Evolutionary conservation across 2,113 vertebrate genomes (phyloP).

Genomic region (Monarcha castaneiventris): DNA sequence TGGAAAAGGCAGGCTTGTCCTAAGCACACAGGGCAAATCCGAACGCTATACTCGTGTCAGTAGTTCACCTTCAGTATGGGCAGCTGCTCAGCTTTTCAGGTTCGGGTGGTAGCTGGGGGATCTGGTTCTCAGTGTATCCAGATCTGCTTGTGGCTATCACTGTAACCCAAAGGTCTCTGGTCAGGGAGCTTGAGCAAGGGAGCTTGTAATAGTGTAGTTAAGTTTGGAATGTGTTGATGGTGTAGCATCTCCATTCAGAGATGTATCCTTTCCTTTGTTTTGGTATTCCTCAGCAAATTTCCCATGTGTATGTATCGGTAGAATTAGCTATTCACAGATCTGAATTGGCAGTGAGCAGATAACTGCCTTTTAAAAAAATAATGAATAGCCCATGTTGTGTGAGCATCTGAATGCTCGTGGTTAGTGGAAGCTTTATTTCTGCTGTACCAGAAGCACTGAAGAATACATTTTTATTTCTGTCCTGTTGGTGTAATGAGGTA

Average conservation of each 20-base stretch:
- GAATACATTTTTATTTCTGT: neutral
- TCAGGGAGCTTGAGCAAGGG: neutral
- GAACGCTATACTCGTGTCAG: neutral
- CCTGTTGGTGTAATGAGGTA: neutral
- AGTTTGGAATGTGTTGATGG: neutral
- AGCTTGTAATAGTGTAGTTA: neutral
- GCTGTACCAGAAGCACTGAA: neutral
- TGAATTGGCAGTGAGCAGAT: neutral
- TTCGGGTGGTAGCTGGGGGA: neutral
- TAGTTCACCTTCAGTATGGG: neutral
- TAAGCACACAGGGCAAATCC: neutral
- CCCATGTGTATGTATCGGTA: fast-evolving
- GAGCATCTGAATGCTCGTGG: neutral
- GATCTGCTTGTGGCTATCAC: fast-evolving
- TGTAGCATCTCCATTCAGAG: neutral
- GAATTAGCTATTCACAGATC: neutral
- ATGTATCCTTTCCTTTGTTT: neutral
- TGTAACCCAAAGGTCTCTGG: neutral
- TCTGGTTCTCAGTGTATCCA: neutral
- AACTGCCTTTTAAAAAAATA: neutral
- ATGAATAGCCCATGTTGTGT: neutral
- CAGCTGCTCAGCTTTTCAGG: neutral
- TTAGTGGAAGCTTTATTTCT: neutral
- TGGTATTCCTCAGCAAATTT: neutral
- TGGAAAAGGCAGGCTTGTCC: neutral